phyloP scores from a whole-genome alignment of 2,113 vertebrate genomes.

The Sinocyclocheilus maitianheensis region DNA sequence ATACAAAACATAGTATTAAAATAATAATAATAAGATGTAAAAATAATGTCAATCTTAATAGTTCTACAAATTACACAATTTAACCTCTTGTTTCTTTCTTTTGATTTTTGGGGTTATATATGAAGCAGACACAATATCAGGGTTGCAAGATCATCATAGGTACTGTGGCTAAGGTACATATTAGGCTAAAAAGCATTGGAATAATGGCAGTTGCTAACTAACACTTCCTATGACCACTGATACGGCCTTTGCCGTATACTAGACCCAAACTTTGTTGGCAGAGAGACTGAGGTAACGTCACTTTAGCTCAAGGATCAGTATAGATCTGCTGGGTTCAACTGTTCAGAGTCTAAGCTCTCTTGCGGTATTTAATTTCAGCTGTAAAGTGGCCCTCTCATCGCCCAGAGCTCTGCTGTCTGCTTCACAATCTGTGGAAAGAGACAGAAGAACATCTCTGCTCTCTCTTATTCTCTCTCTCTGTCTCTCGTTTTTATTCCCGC shows the following conservation, averaged over 20 bases:
- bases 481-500: slow-evolving; percentile 7
- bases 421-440: slow-evolving; percentile 46
- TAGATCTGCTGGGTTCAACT: slow-evolving; percentile 42
- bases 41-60: background rate
- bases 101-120: background rate
- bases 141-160: background rate
- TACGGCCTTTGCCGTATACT: background rate
- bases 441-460: slow-evolving; percentile 32
- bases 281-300: background rate
- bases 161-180: background rate
- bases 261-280: slow-evolving; percentile 11
- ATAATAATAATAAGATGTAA: background rate
- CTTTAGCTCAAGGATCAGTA: slow-evolving; percentile 33
- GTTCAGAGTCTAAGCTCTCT: slow-evolving; percentile 35
- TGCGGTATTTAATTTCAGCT: slow-evolving; percentile 44
- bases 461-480: slow-evolving; percentile 10
- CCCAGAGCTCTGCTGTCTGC: slow-evolving; percentile 44
- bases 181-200: too few relatives aligned
- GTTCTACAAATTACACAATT: background rate
- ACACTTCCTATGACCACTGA: slow-evolving; percentile 2
- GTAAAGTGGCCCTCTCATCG: slow-evolving; percentile 44
- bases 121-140: background rate
- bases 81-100: background rate
- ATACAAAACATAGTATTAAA: too few relatives aligned
- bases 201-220: background rate